Conservation (phyloP, 2,888 invertebrate species). For the Anoncus sp. region DNA sequence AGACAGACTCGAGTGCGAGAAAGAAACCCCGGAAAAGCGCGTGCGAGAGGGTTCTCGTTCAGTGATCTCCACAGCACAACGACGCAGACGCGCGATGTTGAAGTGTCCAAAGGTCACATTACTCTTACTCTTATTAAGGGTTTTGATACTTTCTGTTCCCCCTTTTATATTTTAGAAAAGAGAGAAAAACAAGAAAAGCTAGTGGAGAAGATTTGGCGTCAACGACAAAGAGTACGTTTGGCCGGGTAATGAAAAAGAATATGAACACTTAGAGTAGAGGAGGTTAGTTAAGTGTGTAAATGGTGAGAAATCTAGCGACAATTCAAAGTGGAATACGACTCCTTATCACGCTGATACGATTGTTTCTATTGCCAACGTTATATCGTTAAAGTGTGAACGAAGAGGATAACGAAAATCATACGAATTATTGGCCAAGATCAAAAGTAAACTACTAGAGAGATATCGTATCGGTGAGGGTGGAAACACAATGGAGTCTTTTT, state of each 20-base stretch:
- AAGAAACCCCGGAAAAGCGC: slow-evolving; percentile 52
- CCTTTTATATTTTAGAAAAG: not conserved
- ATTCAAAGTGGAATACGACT: slow-evolving; percentile 2
- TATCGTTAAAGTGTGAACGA: slow-evolving; percentile 4
- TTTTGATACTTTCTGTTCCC: not conserved
- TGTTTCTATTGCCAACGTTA: not conserved
- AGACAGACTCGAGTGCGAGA: slow-evolving; percentile 14
- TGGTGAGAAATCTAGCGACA: slow-evolving; percentile 9
- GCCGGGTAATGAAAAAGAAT: slow-evolving; percentile 17
- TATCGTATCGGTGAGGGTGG: not conserved
- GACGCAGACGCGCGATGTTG: slow-evolving; percentile 55
- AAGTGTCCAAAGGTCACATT: slow-evolving; percentile 55
- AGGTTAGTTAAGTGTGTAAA: not conserved
- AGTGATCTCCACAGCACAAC: slow-evolving; percentile 25
- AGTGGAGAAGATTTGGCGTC: not conserved
- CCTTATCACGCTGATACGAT: not conserved
- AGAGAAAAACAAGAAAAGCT: not conserved
- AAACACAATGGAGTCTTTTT: slow-evolving; percentile 2
- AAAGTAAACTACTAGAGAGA: not conserved
- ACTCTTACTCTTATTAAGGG: slow-evolving; percentile 29
- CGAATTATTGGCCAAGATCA: not conserved
- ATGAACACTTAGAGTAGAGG: not conserved
- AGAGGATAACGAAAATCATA: slow-evolving; percentile 8
- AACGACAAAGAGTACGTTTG: slow-evolving; percentile 16
- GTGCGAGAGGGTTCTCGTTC: slow-evolving; percentile 36